A percentile compares a stretch with the other conserved stretches of the same genome.
Evolutionary conservation across 2,797 vertebrate genomes (phyloP).

Genomic region (Rousettus madagascariensis): DNA sequence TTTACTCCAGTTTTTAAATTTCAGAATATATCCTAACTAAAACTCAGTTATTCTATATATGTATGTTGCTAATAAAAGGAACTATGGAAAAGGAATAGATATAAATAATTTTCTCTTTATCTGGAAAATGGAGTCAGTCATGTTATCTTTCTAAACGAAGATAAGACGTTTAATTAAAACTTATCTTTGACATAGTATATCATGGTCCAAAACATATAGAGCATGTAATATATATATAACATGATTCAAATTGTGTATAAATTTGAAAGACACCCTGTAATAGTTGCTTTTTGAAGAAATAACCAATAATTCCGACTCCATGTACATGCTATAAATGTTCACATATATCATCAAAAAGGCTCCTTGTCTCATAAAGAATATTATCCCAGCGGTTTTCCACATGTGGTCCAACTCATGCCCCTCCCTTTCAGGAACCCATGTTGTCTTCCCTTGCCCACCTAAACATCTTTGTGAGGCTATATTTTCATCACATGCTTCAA

Average conservation of each 20-base stretch:
- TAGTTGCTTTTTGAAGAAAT: not conserved
- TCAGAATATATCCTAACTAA: not conserved
- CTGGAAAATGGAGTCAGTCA: not conserved
- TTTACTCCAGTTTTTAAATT: not conserved
- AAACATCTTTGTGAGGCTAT: not conserved
- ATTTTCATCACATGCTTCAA: not conserved
- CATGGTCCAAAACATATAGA: not conserved
- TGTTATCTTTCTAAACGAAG: not conserved
- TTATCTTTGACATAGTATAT: not conserved
- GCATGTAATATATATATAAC: not conserved
- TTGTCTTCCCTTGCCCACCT: not conserved
- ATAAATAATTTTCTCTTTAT: not conserved
- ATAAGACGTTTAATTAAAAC: not conserved
- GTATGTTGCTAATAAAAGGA: not conserved
- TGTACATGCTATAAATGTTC: not conserved
- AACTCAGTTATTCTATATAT: not conserved
- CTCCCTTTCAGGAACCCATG: accelerated
- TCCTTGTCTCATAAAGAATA: not conserved
- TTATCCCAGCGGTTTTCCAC: not conserved
- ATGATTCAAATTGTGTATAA: not conserved
- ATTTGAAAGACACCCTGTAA: not conserved
- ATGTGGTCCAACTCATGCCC: not conserved
- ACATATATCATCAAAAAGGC: not conserved
- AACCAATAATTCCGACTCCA: not conserved
- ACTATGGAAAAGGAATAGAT: not conserved